phyloP scores from a whole-genome alignment of 2,888 invertebrate species.

The Pollenia griseotomentosa region DNA sequence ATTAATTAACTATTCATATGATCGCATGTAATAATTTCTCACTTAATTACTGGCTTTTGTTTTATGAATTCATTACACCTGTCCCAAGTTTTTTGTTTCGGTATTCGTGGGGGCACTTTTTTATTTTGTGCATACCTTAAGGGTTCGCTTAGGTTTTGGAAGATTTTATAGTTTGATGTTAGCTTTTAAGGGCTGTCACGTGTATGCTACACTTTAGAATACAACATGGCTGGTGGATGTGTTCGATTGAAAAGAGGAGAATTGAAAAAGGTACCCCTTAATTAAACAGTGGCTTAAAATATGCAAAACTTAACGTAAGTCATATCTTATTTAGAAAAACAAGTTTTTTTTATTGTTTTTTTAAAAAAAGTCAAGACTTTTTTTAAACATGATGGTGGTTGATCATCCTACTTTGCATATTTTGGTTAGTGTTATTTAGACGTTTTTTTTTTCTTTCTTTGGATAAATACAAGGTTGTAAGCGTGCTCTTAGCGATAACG shows the following conservation, averaged over 20 bases:
- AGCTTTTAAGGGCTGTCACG: constrained; percentile 35
- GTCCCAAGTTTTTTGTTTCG: constrained; percentile 18
- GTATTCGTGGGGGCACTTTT: background rate
- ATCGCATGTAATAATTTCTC: constrained; percentile 1
- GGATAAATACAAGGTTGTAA: constrained; percentile 40
- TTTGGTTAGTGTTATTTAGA: constrained; percentile 34
- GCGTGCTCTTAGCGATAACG: constrained; percentile 77
- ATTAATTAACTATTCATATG: constrained; percentile 20
- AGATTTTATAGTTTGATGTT: constrained; percentile 1
- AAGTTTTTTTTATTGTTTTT: constrained; percentile 55
- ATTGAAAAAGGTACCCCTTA: constrained; percentile 77
- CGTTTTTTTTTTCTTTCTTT: constrained; percentile 2
- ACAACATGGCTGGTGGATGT: constrained; percentile 4
- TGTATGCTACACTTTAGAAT: constrained; percentile 13
- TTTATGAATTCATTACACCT: constrained; percentile 36
- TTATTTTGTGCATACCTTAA: background rate
- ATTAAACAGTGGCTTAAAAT: constrained; percentile 84
- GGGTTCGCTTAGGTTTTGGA: constrained; percentile 2
- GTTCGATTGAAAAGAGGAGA: background rate
- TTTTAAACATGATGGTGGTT: background rate
- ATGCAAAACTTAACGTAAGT: constrained; percentile 83
- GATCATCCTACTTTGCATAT: constrained; percentile 65
- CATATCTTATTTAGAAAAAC: constrained; percentile 81
- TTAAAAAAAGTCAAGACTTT: constrained; percentile 14
- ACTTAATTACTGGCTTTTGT: constrained; percentile 42